Evolutionary conservation across 1,140 invertebrate species (phyloP), one percentile per base, ranked within the genome.

Genomic region (Carposina sasakii): DNA sequence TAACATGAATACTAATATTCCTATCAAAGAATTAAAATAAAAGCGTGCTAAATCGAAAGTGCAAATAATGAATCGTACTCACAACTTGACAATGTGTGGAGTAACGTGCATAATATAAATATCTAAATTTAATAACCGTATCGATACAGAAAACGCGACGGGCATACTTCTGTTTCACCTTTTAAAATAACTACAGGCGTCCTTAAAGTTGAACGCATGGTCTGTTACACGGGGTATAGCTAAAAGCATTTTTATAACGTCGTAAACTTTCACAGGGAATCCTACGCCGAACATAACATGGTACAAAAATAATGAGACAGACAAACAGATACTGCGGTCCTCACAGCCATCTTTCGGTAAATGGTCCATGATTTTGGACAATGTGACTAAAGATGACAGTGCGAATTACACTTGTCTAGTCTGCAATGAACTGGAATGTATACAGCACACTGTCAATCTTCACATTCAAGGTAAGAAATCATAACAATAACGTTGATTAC

Each of bases 371-470:
- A 86, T 81, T 4, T 71, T 95, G 52, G 92, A 94, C 58, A 93
- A 95, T 66, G 71, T 94, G 3, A 89, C 93, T 0, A 89, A 90
- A 2, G 84, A 89, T 9, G 96, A 97, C 60, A 89, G 88, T 34
- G 95, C 93, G 16, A 92, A 93, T 60, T 98, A 97, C 69, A 96
- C 92, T 0, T 98, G 96, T 65, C 83, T 91, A 20, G 91, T 95
- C 4, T 93, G 91, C 81, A 98, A 97, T 69, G 66, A 82, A 5
- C 67, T 91, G 13, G 94, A 91, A 5, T 94, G 93, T 63, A 91
- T 96, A 40, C 88, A 91, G 26, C 91, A 91, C 65, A 92, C 90
- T 0, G 93, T 89, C 63, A 88, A 85, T 51, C 85, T 96, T 4
- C 88, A 92, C 47, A 88, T 96, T 40, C 86, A 91, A 55, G 92